Conservation (phyloP, 2,888 invertebrate species). For the Mylabris sibirica region DNA sequence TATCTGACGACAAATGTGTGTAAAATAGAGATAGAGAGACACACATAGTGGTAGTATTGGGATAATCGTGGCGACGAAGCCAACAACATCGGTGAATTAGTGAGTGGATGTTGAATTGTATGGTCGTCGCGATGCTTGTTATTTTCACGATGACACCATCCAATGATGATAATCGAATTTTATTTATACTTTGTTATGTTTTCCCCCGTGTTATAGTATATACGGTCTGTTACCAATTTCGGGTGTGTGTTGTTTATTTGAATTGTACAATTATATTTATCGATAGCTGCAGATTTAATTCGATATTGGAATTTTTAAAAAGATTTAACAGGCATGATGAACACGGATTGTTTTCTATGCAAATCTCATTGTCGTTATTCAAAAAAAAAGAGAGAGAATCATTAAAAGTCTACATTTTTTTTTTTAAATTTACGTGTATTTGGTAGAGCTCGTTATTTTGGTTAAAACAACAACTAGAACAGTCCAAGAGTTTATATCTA, state of each 20-base stretch:
- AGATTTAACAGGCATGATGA: too few species aligned
- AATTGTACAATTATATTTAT: neutral
- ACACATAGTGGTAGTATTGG: neutral
- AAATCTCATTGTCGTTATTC: too few species aligned
- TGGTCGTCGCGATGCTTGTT: neutral
- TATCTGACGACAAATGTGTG: constrained; percentile 4
- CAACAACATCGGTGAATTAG: neutral
- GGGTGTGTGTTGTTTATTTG: neutral
- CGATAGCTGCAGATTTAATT: neutral
- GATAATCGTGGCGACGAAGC: neutral
- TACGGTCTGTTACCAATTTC: neutral
- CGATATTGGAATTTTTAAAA: neutral
- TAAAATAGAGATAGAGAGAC: neutral
- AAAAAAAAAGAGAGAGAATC: too few species aligned
- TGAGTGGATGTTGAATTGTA: neutral
- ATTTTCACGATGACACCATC: neutral
- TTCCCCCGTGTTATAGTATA: neutral
- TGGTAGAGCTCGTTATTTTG: neutral
- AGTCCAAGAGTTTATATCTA: too few species aligned
- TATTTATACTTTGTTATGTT: neutral
- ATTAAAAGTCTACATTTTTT: too few species aligned
- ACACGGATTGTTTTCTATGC: too few species aligned
- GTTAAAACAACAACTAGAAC: too few species aligned
- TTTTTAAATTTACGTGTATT: too few species aligned
- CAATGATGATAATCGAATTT: neutral